Evolutionary conservation across 2,797 vertebrate species (phyloP).

Genomic region (Odontamblyopus lacepedii): DNA sequence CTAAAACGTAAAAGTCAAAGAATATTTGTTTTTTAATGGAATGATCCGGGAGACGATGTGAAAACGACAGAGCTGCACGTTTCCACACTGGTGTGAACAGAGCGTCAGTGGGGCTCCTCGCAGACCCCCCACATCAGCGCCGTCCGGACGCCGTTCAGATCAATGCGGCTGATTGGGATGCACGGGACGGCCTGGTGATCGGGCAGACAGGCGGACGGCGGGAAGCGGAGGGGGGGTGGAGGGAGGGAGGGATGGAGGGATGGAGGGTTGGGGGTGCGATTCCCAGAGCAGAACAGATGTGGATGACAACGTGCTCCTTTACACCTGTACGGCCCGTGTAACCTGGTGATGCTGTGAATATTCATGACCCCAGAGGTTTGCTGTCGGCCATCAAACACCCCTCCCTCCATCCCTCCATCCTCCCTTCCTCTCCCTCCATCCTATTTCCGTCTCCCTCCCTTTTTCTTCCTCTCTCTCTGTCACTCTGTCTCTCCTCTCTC

Average conservation of each 20-base stretch:
- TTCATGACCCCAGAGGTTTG: conserved; percentile 83
- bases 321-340: conserved; percentile 85
- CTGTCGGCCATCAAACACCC: conserved; percentile 80
- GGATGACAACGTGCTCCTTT: conserved; percentile 85
- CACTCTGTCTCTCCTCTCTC: too few relatives aligned
- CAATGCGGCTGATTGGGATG: background rate
- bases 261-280: conserved; percentile 40
- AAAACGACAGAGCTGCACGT: too few relatives aligned
- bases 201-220: background rate
- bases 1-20: too few relatives aligned
- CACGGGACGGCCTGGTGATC: too few relatives aligned
- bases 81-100: background rate
- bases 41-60: too few relatives aligned
- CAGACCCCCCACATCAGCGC: background rate
- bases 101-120: background rate
- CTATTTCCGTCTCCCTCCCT: background rate
- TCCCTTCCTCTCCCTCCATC: conserved; percentile 4
- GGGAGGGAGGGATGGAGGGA: conserved; percentile 5
- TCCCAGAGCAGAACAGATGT: conserved; percentile 86
- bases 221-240: background rate
- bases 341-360: conserved; percentile 78
- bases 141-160: background rate
- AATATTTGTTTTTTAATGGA: too few relatives aligned
- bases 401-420: conserved; percentile 17
- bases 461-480: too few relatives aligned